Base-by-base conservation (phyloP, 2,113 vertebrate species). In the Meriones unguiculatus region DNA sequence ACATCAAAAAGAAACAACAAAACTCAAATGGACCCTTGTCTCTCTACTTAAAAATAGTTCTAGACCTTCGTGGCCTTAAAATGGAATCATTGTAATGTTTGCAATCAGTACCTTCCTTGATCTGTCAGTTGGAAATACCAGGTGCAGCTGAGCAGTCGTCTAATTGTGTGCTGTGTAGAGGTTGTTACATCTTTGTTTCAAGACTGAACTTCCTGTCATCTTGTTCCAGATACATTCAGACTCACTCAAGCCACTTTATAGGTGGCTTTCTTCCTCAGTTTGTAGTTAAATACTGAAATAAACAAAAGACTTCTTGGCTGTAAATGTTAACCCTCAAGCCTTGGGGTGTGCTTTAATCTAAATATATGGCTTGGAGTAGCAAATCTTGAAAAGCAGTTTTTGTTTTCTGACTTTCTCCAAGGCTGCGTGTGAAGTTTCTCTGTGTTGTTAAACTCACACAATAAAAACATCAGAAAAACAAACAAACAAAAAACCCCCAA, bases 261-360 rank as follows among this genome's bases (percentile, higher is more conserved):
- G 65, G 41, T 30, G 96, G 62, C 77, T 93, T 95, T 87, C 73
- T 97, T 75, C 70, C 73, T 78, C 50, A n/a, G 30, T 73, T 86
- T 86, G 76, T 86, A 75, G 81, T 82, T 95, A 86, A 87, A 67
- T 92, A 87, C 54, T 62, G 77, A 97, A 92, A 96, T 72, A 93
- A 87, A 88, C 93, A 91, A 92, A 89, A 89, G n/a, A 80, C 13
- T 22, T 24, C 52, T 90, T 96, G 54, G 35, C 52, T 95, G 35
- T 28, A 85, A 85, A 93, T 32, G 30, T 52, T 87, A 97, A 86
- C 84, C 65, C 96, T n/a, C 32, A 85, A 91, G 24, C 6, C 22
- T 75, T 70, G 81, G 22, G 18, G 69, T 92, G 28, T 91, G 30
- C 41, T 95, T 96, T 82, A 86, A 95, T 96, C 70, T n/a, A 72